These are phyloP conservation scores for Peromyscus polionotus DNA, from an alignment of 2,113 vertebrate species.

Conservation along the genomic window DNA sequence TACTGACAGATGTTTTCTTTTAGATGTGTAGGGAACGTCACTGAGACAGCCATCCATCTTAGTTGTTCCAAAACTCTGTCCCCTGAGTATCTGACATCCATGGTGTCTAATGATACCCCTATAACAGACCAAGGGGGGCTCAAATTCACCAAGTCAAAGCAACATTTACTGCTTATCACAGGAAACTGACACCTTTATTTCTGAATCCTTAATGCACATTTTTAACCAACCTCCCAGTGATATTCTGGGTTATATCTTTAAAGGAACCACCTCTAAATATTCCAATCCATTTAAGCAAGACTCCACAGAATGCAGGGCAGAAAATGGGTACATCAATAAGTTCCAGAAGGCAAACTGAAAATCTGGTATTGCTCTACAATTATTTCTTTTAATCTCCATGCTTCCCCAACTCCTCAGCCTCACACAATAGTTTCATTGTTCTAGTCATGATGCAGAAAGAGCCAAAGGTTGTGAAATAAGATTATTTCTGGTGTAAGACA, in stretches of 20 bases:
- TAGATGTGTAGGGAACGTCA: background rate
- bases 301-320: background rate
- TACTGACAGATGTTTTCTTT: background rate
- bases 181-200: background rate
- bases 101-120: background rate
- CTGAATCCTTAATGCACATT: background rate
- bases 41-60: background rate
- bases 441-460: slow-evolving; percentile 3
- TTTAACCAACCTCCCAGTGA: background rate
- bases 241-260: background rate
- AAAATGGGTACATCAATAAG: background rate
- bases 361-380: background rate
- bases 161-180: background rate
- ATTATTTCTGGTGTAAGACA: background rate
- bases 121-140: background rate
- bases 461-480: background rate
- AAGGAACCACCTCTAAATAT: background rate
- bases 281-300: background rate
- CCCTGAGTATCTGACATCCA: background rate
- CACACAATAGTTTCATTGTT: background rate
- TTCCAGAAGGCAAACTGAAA: background rate
- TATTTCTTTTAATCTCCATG: background rate
- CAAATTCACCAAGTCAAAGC: background rate
- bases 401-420: background rate
- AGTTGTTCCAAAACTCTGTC: background rate